These are phyloP conservation scores for Leptosomus discolor DNA, from an alignment of 2,113 vertebrate genomes.

Conservation along the genomic window DNA sequence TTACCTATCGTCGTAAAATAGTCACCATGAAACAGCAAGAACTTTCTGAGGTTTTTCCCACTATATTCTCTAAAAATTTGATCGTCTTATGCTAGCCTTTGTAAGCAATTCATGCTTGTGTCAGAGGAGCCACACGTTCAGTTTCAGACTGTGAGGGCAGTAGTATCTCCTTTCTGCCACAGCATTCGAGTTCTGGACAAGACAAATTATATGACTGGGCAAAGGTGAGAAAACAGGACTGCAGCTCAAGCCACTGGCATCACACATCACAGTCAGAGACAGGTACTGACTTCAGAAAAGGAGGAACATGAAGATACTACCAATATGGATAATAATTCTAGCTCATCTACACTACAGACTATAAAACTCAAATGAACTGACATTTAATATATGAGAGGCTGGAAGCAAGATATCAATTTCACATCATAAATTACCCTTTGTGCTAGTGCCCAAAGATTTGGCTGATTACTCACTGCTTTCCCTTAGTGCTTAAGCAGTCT, in stretches of 20 bases:
- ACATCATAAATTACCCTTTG: constrained; percentile 55
- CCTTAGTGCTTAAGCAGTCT: constrained; percentile 47
- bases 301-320: background rate
- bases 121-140: background rate
- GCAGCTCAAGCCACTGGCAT: background rate
- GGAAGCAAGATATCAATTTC: constrained; percentile 28
- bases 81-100: background rate
- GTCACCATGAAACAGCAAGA: background rate
- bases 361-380: constrained; percentile 22
- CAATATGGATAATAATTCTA: background rate
- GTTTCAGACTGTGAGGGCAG: background rate
- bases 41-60: background rate
- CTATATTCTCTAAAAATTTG: background rate
- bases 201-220: background rate
- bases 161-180: background rate
- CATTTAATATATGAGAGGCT: constrained; percentile 24
- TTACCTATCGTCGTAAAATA: background rate
- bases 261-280: background rate
- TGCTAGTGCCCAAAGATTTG: constrained; percentile 79
- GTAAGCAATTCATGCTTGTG: background rate
- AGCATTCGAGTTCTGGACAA: background rate
- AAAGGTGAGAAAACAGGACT: background rate
- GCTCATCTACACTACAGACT: background rate
- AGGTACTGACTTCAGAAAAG: background rate
- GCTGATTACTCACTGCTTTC: constrained; percentile 72